A percentile compares a stretch with the other conserved stretches of the same genome.
Conservation (phyloP, 2,888 invertebrate species). For the Yponomeuta plumbellus region DNA sequence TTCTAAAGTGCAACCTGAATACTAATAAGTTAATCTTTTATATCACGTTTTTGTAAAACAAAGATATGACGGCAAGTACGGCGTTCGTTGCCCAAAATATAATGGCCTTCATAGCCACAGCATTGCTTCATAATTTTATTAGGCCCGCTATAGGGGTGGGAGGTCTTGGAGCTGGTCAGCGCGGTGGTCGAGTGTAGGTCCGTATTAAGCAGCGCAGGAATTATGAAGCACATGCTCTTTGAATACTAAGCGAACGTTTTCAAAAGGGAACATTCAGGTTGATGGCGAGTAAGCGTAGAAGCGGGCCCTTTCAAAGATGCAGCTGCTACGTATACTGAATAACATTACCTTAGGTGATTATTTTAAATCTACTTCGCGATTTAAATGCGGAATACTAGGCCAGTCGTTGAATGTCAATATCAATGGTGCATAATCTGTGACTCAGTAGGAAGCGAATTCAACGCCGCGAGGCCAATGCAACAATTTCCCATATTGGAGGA, state of each 20-base stretch:
- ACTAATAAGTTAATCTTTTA: constrained; percentile 76
- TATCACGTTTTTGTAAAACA: constrained; percentile 72
- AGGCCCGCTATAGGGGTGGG: neutral
- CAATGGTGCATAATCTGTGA: too few relatives aligned
- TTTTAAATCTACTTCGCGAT: neutral
- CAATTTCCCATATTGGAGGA: too few relatives aligned
- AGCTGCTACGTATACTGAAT: neutral
- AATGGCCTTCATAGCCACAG: constrained; percentile 33
- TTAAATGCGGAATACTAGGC: neutral
- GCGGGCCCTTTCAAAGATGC: constrained; percentile 28
- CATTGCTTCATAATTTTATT: constrained; percentile 32
- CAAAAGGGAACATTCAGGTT: constrained; percentile 44
- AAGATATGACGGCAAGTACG: constrained; percentile 66
- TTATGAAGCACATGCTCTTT: constrained; percentile 68
- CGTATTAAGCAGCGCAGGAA: constrained; percentile 69
- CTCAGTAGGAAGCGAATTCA: too few relatives aligned
- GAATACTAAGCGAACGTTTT: constrained; percentile 64
- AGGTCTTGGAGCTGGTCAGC: constrained; percentile 28
- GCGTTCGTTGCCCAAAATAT: constrained; percentile 49
- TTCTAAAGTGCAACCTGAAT: constrained; percentile 52
- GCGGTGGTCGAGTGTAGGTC: constrained; percentile 62
- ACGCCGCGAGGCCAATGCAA: too few relatives aligned
- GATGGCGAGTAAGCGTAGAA: constrained; percentile 31
- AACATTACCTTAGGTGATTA: neutral
- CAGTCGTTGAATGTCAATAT: neutral